Base-by-base conservation (phyloP, 2,888 invertebrate species). In the Cryptophagus acutangulus region DNA sequence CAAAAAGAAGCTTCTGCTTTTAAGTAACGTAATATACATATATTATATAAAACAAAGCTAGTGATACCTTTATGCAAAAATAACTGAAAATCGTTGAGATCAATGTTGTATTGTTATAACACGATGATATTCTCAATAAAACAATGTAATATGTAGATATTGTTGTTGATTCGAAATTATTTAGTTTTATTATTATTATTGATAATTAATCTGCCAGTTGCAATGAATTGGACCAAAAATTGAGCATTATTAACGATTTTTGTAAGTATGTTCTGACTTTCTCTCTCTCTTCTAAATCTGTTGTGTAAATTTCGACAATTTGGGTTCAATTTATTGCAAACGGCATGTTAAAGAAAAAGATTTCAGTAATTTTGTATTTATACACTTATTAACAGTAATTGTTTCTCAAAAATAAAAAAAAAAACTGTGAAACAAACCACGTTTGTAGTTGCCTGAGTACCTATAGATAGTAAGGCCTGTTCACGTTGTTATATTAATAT, bases 81-180 rank as follows among this genome's bases (percentile, higher is more conserved):
- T 49, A 57, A 58, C 47, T 51, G 55, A 58, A 59, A 63, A 71
- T 77, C 76, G 77, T 77, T 77, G 76, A 74, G 75, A 77, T 78
- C 74, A 77, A 78, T 77, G 78, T 78, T 78, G 78, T 78, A 78
- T 78, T 78, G 78, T 78, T 76, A 71, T 58, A 57, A 46, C 52
- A 53, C 53, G 61, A 68, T 66, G 67, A 72, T 70, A 68, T 70
- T 71, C 71, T 67, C 70, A 66, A 53, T 62, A 62, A 59, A 61
- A 61, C 61, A 59, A 63, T 66, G 64, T 64, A 61, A 31, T 26
- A 26, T 69, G 69, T 71, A 69, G 68, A 69, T 69, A 69, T 68
- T 69, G 67, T 68, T 69, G 63, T 55, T 57, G 48, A 56, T 59
- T 59, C 55, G 55, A 57, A 58, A 58, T 52, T 54, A 44, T 52